Percentiles rank a stretch among this genome's conserved stretches.
These are phyloP conservation scores for Tipula vernalis DNA, from an alignment of 2,888 invertebrate species.

Conservation along the genomic window DNA sequence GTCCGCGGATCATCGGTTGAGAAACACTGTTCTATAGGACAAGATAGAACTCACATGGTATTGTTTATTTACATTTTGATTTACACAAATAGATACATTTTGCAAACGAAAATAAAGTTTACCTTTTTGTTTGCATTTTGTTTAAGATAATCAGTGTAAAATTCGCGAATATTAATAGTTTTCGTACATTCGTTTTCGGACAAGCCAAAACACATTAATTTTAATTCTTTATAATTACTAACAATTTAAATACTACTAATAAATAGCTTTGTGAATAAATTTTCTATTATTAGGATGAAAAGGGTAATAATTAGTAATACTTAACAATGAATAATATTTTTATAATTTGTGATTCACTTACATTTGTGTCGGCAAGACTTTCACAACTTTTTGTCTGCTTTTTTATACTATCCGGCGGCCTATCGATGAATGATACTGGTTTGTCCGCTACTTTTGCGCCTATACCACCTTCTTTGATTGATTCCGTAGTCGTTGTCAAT, in stretches of 20 bases:
- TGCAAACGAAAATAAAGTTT: too few relatives aligned
- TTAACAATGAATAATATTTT: neutral
- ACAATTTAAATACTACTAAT: neutral
- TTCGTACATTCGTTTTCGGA: neutral
- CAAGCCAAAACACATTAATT: neutral
- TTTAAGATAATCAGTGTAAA: too few relatives aligned
- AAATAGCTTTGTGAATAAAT: neutral
- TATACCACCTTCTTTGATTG: neutral
- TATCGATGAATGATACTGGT: neutral
- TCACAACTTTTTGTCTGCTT: neutral
- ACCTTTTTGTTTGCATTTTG: too few relatives aligned
- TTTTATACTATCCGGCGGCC: neutral
- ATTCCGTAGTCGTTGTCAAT: neutral
- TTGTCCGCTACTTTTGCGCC: neutral
- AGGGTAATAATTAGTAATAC: neutral
- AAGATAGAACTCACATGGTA: too few relatives aligned
- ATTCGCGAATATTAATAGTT: neutral
- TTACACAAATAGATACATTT: too few relatives aligned
- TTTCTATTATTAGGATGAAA: neutral
- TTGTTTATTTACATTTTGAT: too few relatives aligned
- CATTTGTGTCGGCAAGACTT: neutral
- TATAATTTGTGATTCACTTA: neutral
- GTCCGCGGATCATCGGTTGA: too few relatives aligned
- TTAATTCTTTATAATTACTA: neutral
- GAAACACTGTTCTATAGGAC: too few relatives aligned